phyloP scores from a whole-genome alignment of 2,888 invertebrate genomes.

The Melanostoma mellinum region DNA sequence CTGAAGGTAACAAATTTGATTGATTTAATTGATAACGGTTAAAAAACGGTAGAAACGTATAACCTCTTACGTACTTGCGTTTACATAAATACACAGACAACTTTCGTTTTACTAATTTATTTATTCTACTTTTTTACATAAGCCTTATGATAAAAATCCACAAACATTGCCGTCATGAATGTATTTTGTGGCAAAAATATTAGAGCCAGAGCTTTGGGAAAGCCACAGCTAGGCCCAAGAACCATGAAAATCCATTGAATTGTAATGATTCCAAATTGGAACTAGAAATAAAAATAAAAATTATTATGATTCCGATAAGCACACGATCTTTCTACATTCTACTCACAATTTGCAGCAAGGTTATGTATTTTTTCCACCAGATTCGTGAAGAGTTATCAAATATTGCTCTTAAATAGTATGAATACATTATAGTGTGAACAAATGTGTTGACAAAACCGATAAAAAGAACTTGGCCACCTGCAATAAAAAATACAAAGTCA shows the following conservation, averaged over 20 bases:
- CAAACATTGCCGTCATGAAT: constrained; percentile 41
- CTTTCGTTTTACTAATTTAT: neutral
- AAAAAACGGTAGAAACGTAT: no score
- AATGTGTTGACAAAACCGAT: constrained; percentile 80
- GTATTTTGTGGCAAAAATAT: constrained; percentile 31
- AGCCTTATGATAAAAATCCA: constrained; percentile 45
- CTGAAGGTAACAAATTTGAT: no score
- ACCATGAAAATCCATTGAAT: constrained; percentile 37
- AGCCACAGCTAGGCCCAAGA: constrained; percentile 30
- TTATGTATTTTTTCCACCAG: constrained; percentile 82
- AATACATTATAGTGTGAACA: constrained; percentile 81
- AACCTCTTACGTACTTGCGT: no score
- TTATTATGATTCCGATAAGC: neutral
- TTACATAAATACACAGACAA: no score
- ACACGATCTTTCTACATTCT: neutral
- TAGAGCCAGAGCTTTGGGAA: constrained; percentile 17
- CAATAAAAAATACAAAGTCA: constrained; percentile 8
- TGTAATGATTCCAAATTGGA: constrained; percentile 32
- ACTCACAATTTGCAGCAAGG: constrained; percentile 70
- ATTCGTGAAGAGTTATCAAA: constrained; percentile 78
- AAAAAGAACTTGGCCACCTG: constrained; percentile 78
- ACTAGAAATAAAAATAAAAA: constrained; percentile 22
- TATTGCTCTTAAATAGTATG: constrained; percentile 79
- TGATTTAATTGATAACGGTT: no score
- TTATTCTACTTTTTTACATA: constrained; percentile 12